These are phyloP conservation scores for Cydia amplana DNA, from an alignment of 1,140 invertebrate species.

Conservation along the genomic window DNA sequence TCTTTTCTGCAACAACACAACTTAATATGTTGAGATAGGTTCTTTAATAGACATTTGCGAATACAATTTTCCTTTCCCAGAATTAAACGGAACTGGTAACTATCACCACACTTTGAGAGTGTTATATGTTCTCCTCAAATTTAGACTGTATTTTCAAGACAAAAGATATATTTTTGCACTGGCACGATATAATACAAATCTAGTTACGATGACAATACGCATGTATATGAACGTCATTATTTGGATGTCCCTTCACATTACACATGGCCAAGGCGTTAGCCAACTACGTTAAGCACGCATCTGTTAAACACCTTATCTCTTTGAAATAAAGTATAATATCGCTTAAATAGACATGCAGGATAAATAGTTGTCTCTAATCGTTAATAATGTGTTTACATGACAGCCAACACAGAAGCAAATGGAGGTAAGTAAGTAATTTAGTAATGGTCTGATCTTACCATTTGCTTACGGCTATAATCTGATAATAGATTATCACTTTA, in stretches of 20 bases:
- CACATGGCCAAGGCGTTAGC: not conserved
- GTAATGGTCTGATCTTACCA: not conserved
- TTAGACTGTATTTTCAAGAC: not conserved
- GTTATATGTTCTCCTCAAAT: not conserved
- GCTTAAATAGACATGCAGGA: not conserved
- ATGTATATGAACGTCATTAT: not conserved
- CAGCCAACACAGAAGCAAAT: not conserved
- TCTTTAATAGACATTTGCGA: not conserved
- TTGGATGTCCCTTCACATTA: constrained; percentile 4
- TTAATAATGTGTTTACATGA: constrained; percentile 17
- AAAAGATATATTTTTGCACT: not conserved
- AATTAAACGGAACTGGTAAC: not conserved
- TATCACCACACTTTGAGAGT: not conserved
- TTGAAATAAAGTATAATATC: not conserved
- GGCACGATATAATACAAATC: not conserved
- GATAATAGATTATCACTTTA: constrained; percentile 6
- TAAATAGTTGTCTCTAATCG: not conserved
- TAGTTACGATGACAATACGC: not conserved
- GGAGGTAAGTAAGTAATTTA: constrained; percentile 2
- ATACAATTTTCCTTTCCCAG: not conserved
- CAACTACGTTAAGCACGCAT: not conserved
- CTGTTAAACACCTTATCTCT: not conserved
- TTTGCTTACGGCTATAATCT: not conserved
- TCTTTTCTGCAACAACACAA: not conserved
- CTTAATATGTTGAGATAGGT: not conserved